These are phyloP conservation scores for Loriculus beryllinus DNA, from an alignment of 2,797 vertebrate species.

Conservation along the genomic window DNA sequence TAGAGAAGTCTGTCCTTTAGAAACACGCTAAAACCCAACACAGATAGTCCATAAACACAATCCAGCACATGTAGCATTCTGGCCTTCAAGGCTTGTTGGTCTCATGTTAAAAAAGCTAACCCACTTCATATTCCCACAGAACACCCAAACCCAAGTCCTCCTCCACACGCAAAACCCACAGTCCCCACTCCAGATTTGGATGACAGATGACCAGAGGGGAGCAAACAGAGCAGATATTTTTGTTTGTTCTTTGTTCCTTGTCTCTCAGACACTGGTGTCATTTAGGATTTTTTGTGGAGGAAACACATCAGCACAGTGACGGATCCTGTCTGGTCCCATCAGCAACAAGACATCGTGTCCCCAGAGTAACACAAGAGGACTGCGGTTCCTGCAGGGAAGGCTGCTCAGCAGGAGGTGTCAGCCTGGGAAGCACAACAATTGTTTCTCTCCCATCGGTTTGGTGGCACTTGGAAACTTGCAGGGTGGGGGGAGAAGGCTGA, in stretches of 20 bases:
- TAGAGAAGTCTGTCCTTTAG: background rate
- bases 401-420: conserved; percentile 49
- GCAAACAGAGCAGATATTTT: background rate
- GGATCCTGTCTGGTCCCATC: conserved; percentile 65
- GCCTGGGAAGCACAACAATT: conserved; percentile 21
- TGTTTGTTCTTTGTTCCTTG: conserved; percentile 37
- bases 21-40: background rate
- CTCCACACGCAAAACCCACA: background rate
- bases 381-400: conserved; percentile 31
- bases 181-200: background rate
- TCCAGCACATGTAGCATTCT: background rate
- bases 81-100: background rate
- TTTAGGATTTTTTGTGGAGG: conserved; percentile 60
- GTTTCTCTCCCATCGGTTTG: conserved; percentile 13
- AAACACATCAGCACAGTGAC: conserved; percentile 42
- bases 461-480: conserved; percentile 31
- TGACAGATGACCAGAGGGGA: conserved; percentile 24
- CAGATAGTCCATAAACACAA: background rate
- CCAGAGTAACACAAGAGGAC: conserved; percentile 32
- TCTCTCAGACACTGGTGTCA: conserved; percentile 54
- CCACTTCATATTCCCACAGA: background rate
- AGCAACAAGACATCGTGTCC: background rate
- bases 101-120: background rate
- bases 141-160: background rate
- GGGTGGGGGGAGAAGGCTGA: background rate